Conservation (phyloP, 1,140 invertebrate species). For the Lordiphosa mommai region DNA sequence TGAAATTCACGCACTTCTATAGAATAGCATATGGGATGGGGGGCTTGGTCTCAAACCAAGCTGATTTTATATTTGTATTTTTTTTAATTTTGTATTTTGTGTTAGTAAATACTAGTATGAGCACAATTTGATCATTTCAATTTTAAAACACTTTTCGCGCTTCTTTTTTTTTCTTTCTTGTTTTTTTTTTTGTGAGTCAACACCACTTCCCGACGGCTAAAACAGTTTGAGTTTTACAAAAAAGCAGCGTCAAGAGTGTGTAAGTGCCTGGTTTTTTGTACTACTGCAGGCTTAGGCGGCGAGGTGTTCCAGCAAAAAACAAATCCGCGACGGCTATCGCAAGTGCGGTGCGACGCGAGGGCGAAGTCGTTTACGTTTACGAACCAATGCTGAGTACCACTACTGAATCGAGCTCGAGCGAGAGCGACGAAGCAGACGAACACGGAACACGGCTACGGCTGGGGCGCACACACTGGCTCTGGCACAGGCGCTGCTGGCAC, state of each 20-base stretch:
- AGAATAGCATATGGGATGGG: conserved; percentile 6
- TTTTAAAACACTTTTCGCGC: no score
- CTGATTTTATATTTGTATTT: conserved; percentile 3
- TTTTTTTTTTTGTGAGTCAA: conserved; percentile 10
- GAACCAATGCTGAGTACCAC: conserved; percentile 1
- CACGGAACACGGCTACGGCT: conserved; percentile 35
- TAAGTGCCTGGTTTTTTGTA: neutral
- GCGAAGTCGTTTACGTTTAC: conserved; percentile 7
- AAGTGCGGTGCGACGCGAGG: neutral
- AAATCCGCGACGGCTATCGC: conserved; percentile 12
- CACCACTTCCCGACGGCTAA: conserved; percentile 39
- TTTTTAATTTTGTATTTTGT: conserved; percentile 4
- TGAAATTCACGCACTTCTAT: conserved; percentile 26
- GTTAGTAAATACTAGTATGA: neutral
- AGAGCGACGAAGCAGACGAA: conserved; percentile 20
- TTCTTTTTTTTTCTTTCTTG: neutral
- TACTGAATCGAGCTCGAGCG: conserved; percentile 5
- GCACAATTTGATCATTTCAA: no score
- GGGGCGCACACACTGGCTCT: conserved; percentile 28
- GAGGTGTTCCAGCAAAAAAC: neutral
- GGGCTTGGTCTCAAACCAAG: neutral
- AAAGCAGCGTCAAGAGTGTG: neutral
- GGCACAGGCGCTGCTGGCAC: conserved; percentile 23
- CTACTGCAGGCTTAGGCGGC: neutral
- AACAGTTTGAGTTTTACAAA: neutral